Evolutionary conservation across 2,113 vertebrate genomes (phyloP), one percentile per base, ranked within the genome.

Genomic region (Salminus brasiliensis): DNA sequence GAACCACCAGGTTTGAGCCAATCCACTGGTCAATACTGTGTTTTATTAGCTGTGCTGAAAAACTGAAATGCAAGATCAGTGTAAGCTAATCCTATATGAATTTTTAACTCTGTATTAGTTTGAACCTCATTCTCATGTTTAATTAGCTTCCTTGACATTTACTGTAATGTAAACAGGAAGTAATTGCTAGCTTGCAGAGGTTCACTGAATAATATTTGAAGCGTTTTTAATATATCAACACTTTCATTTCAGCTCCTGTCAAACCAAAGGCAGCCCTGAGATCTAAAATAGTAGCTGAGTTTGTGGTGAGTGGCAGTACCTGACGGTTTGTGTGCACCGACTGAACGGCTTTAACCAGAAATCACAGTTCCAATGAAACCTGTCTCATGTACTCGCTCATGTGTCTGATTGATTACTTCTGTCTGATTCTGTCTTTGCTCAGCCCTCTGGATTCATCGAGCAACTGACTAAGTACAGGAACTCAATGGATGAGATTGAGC

Each of bases 241-340:
- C 27, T 27, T 36, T 66, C 11, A 30, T 66, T 52, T 53, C 52
- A 72, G 95, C 94, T 78, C 94, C 96, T 62, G 84, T 89, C 0
- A 96, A 95, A 85, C 92, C 93, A 0, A 98, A 95, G 87, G 95
- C 95, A 23, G 96, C 94, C 73, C 87, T 98, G n/a, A 95, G 93
- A 83, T 99, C 97, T 71, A 98, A 97, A 90, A 93, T 99, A 45
- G 95, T 99, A 23, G 97, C 97, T 0, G 97, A 99, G 87, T 99
- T 99, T 91, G 92, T 96, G 91, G 97, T 99, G 92, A 96, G 96
- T 66, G n/a, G 30, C 4, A 59, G 16, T 68, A 60, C 16, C 73
- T 53, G 25, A 59, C 13, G n/a, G n/a, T 23, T 32, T 34, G 21
- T 2, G 10, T 16, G 32, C 18, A 9, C 34, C 2, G 6, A 25